Base-by-base conservation (phyloP, 2,888 invertebrate genomes). In the Synanthedon tipuliformis region DNA sequence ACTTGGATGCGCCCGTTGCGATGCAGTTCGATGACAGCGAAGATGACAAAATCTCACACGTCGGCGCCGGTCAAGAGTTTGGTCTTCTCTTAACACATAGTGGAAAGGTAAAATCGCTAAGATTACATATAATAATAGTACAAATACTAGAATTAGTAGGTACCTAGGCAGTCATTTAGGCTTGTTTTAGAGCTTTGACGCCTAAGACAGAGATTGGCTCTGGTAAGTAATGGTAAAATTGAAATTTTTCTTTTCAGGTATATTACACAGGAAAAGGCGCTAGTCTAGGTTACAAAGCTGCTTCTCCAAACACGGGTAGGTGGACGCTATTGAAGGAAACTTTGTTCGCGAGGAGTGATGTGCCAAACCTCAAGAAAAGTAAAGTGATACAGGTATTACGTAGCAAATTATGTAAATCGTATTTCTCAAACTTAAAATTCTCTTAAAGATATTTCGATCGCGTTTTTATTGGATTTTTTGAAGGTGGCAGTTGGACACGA, bases 41-140 rank as follows among this genome's bases (percentile, higher is more conserved):
- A 59, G 96, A 96, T 61, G 95, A 96, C 63, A 96, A 96, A 63
- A 89, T 95, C 1, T 83, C 90, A 11, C 89, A 90, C 51, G 92
- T 98, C 53, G 90, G 91, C 49, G 92, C 94, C 49, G 97, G 97
- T 27, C 97, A 96, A 77, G 97, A 98, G 65, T 98, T 98, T 76
- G 94, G 93, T 1, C 80, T 98, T 48, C 88, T 97, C 3, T 91
- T 92, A 64, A 96, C 96, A 5, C 86, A 90, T n/a, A 92, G 93
- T 52, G 97, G 97, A 58, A 95, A 95, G 88, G 94, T 94, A 76
- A 61, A 62, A 34, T 34, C 3, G 3, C 34, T 3, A 34, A 34
- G 10, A 34, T 10, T 34, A 34, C 10, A 34, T 7, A 27, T 27
- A 7, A 27, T 1, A 34, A 34, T 34, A 34, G 34, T 34, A 34